phyloP scores from a whole-genome alignment of 1,140 invertebrate species.

The Drosophila equinoxialis region DNA sequence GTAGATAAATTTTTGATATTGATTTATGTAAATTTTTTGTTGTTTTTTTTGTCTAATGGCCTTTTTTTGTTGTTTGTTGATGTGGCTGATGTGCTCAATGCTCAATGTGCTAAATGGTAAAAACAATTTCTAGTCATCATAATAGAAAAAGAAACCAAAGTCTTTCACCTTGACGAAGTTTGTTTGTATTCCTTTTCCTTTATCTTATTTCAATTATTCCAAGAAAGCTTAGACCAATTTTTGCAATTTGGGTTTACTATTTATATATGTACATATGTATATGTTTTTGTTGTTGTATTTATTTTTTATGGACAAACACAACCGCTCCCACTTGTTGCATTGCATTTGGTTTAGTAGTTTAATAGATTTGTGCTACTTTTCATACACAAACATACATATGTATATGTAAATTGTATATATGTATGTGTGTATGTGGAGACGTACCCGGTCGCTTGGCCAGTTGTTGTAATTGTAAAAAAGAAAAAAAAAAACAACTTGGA shows the following conservation, averaged over 20 bases:
- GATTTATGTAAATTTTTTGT: constrained; percentile 72
- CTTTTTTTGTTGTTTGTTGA: constrained; percentile 63
- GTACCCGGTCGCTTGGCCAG: neutral
- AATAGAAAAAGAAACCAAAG: neutral
- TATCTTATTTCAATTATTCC: too few relatives aligned
- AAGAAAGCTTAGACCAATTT: too few relatives aligned
- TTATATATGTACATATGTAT: too few relatives aligned
- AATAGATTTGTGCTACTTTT: constrained; percentile 13
- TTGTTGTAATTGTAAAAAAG: constrained; percentile 4
- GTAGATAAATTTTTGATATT: constrained; percentile 31
- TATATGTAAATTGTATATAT: constrained; percentile 20
- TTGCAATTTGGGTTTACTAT: neutral
- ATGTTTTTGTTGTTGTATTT: neutral
- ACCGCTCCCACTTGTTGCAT: constrained; percentile 7
- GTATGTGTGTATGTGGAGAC: neutral
- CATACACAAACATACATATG: neutral
- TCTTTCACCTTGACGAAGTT: neutral
- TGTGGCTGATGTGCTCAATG: too few relatives aligned
- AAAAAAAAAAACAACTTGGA: neutral
- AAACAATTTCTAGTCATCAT: constrained; percentile 40
- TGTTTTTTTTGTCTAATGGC: constrained; percentile 49
- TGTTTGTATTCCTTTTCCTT: too few relatives aligned
- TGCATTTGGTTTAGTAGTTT: constrained; percentile 42
- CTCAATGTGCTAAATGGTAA: constrained; percentile 61
- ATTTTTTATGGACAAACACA: neutral